Percentiles rank a stretch among this genome's conserved stretches.
Evolutionary conservation across 2,797 vertebrate genomes (phyloP).

Genomic region (Oreortyx pictus): DNA sequence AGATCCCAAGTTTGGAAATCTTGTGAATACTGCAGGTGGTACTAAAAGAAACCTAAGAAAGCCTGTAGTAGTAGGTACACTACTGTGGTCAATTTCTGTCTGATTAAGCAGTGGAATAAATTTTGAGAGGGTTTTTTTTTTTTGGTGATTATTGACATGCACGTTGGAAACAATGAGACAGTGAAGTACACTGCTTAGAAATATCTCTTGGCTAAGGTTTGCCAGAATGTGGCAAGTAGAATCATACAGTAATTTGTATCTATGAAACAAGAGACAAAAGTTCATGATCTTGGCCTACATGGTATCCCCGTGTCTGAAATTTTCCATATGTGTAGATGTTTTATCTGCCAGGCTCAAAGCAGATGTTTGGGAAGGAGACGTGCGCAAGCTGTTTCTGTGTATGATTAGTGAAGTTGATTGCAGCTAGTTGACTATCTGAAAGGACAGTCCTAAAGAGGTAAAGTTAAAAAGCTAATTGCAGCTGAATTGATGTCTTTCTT

Average conservation of each 20-base stretch:
- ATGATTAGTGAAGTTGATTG: background rate
- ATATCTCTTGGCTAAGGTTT: background rate
- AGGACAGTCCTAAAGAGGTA: background rate
- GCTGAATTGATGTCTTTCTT: background rate
- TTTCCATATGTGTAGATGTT: background rate
- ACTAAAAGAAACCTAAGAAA: background rate
- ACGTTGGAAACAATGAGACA: background rate
- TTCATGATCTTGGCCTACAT: background rate
- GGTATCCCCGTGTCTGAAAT: background rate
- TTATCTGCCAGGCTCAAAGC: background rate
- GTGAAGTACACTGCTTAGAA: background rate
- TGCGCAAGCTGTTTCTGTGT: background rate
- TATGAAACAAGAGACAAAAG: background rate
- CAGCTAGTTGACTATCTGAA: background rate
- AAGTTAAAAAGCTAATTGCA: background rate
- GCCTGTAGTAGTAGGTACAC: background rate
- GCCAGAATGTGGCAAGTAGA: background rate
- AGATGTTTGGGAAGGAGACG: slow-evolving; percentile 7
- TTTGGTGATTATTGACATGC: background rate
- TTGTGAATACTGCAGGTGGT: background rate
- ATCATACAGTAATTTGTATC: background rate
- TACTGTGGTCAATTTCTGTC: background rate
- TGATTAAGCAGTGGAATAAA: background rate
- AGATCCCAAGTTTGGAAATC: background rate
- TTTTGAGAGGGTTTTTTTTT: background rate